These are phyloP conservation scores for Polyommatus icarus DNA, from an alignment of 2,888 invertebrate species.

Conservation along the genomic window DNA sequence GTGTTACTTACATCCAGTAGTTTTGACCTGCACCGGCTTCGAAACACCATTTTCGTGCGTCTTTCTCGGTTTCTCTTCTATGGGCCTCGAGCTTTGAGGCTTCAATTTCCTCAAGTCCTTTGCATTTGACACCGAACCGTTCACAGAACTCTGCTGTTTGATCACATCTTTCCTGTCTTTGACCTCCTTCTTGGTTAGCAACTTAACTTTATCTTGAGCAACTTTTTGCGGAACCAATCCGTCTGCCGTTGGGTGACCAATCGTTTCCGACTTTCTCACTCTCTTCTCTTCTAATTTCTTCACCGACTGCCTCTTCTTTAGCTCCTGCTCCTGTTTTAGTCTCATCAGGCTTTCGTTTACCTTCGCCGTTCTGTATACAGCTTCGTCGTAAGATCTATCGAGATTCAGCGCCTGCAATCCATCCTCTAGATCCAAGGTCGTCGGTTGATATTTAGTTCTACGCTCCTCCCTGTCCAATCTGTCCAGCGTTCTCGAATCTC, in stretches of 20 bases:
- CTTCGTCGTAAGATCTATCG: conserved; percentile 69
- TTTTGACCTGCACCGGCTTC: conserved; percentile 55
- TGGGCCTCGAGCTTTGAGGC: conserved; percentile 55
- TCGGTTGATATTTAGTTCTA: conserved; percentile 72
- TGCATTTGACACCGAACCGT: conserved; percentile 51
- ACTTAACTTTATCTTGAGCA: conserved; percentile 68
- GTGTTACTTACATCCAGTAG: conserved; percentile 51
- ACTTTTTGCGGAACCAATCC: conserved; percentile 60
- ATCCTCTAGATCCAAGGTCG: conserved; percentile 79
- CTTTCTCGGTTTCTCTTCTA: conserved; percentile 58
- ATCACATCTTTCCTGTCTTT: conserved; percentile 67
- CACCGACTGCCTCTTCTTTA: conserved; percentile 59
- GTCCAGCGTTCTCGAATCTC: conserved; percentile 71
- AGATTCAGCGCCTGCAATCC: conserved; percentile 77
- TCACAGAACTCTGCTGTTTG: conserved; percentile 64
- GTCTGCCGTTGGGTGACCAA: conserved; percentile 63
- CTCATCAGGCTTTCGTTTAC: conserved; percentile 75
- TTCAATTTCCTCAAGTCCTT: conserved; percentile 64
- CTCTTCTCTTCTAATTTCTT: conserved; percentile 62
- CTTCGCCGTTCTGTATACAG: conserved; percentile 71
- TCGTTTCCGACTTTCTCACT: conserved; percentile 63
- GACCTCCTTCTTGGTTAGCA: conserved; percentile 66
- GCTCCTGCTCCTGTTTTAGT: conserved; percentile 67
- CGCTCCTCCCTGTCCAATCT: conserved; percentile 68
- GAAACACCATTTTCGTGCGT: conserved; percentile 65